A percentile compares a stretch with the other conserved stretches of the same genome.
phyloP scores from a whole-genome alignment of 37 sponge, comb jelly and placozoan species.

The Spongilla lacustris region DNA sequence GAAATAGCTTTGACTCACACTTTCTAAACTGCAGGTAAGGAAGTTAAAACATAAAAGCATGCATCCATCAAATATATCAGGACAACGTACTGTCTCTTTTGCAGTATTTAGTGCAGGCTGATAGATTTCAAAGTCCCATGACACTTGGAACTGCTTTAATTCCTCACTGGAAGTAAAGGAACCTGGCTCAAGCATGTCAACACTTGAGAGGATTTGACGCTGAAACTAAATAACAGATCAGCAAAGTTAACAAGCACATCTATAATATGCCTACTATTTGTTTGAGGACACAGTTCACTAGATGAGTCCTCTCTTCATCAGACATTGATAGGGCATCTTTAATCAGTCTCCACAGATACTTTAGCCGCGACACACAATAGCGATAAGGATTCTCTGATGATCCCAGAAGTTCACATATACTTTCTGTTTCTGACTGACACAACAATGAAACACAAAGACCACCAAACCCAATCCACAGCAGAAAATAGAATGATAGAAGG shows the following conservation, averaged over 20 bases:
- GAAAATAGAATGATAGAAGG: conserved; percentile 85
- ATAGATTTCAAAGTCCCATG: not conserved
- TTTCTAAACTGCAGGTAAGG: not conserved
- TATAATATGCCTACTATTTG: conserved; percentile 42
- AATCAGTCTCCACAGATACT: conserved; percentile 82
- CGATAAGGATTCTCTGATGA: conserved; percentile 84
- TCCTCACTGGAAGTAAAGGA: not conserved
- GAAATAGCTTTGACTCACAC: not conserved
- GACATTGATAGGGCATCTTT: conserved; percentile 59
- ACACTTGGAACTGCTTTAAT: not conserved
- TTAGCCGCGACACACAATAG: conserved; percentile 86
- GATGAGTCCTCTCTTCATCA: conserved; percentile 84
- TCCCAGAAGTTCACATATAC: conserved; percentile 63
- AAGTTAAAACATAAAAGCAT: too few species aligned
- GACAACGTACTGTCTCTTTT: not conserved
- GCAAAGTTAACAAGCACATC: too few species aligned
- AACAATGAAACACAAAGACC: conserved; percentile 75
- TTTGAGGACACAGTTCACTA: conserved; percentile 47
- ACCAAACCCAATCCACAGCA: conserved; percentile 83
- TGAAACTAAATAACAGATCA: not conserved
- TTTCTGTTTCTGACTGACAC: conserved; percentile 62
- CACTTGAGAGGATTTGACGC: not conserved
- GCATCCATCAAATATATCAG: too few species aligned
- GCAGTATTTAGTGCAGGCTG: not conserved
- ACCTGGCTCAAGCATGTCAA: not conserved